Evolutionary conservation across 2,888 invertebrate species (phyloP), one percentile per base, ranked within the genome.

Genomic region (Microdon myrmicae): DNA sequence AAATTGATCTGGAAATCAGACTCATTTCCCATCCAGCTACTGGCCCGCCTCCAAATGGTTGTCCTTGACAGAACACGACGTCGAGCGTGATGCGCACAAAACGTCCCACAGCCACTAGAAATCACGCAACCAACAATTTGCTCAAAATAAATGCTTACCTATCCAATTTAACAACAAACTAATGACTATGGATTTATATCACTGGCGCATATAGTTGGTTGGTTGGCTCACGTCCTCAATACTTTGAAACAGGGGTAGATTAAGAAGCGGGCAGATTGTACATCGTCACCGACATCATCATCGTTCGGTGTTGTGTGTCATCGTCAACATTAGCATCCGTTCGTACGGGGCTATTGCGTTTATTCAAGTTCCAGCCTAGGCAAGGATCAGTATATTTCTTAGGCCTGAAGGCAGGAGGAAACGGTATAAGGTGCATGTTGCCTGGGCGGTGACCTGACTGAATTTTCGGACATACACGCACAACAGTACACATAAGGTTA

Each of bases 111-210:
- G 64, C 58, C 64, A 64, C 58, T 51, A 64, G 58, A 58, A 64
- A 58, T 64, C 64, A 64, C 58, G 58, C 58, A 64, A 64, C 64
- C 64, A 58, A 58, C 64, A 58, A 64, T 64, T 64, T 64, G 58
- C 58, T 53, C 58, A 58, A 64, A 64, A 64, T 58, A 71, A 69
- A 69, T 71, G 69, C 68, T 70, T 68, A 70, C 68, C 69, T 68
- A 70, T 70, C 68, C 71, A 69, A 71, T 71, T 72, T 71, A 70
- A 69, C 70, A 71, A 67, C 67, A 71, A 68, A 70, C 70, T 71
- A 71, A 72, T 71, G 70, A 69, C 68, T 55, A 68, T 66, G 67
- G 47, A 69, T 70, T 69, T 70, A 66, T 68, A 68, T 66, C 64
- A 48, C 54, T 44, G 39, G 35, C 58, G 51, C 39, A 34, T 64